Percentiles rank a stretch among this genome's conserved stretches.
Conservation (phyloP, 2,888 invertebrate genomes). For the Cataglyphis albicans region DNA sequence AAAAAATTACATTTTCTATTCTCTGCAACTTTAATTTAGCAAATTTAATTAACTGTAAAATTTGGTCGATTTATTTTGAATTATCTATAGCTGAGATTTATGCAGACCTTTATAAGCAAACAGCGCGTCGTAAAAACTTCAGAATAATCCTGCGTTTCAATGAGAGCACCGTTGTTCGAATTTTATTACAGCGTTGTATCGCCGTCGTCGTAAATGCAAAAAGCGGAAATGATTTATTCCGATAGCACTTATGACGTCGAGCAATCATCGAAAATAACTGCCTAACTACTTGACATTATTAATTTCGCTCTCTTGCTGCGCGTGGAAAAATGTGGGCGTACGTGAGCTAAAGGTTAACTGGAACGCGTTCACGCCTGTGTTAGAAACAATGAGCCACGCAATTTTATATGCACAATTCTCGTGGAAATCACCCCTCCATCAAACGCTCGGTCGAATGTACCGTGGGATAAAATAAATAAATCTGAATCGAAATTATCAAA, state of each 20-base stretch:
- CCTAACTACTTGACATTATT: constrained; percentile 41
- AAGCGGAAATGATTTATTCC: constrained; percentile 20
- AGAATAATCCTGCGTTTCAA: neutral
- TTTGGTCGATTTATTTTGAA: neutral
- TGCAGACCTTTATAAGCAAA: neutral
- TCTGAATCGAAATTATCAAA: constrained; percentile 23
- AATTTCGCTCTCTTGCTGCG: constrained; percentile 28
- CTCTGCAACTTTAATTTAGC: neutral
- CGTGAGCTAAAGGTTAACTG: constrained; percentile 19
- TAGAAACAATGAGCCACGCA: constrained; percentile 20
- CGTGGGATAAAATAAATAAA: constrained; percentile 33
- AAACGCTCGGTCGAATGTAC: neutral
- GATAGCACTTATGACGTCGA: neutral
- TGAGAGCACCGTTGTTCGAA: neutral
- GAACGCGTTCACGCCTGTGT: constrained; percentile 12
- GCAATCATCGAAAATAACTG: constrained; percentile 1
- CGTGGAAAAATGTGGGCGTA: constrained; percentile 35
- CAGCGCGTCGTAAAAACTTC: constrained; percentile 12
- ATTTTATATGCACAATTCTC: constrained; percentile 38
- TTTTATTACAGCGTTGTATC: constrained; percentile 24
- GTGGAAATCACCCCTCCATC: neutral
- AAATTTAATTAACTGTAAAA: neutral
- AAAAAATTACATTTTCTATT: constrained; percentile 30
- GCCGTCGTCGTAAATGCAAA: constrained; percentile 2
- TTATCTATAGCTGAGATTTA: neutral